Percentiles rank a stretch among this genome's conserved stretches.
Conservation (phyloP, 2,113 vertebrate genomes). For the Thinocorus orbignyianus region DNA sequence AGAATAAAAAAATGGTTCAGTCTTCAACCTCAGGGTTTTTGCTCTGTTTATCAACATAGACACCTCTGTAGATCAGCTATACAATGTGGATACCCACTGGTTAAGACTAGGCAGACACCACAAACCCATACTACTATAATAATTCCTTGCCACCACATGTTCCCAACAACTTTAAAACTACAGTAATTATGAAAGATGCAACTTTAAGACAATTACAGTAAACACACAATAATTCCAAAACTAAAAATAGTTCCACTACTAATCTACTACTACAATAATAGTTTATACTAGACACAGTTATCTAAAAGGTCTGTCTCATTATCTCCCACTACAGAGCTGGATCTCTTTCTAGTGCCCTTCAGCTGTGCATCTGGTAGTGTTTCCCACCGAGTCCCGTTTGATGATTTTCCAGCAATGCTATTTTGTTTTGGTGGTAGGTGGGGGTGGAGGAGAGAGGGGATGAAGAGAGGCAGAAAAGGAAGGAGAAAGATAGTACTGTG, state of each 20-base stretch:
- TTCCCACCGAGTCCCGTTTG: background rate
- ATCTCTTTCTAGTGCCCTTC: background rate
- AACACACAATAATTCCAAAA: background rate
- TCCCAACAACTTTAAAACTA: background rate
- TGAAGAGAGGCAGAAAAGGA: background rate
- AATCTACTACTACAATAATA: background rate
- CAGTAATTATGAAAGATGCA: background rate
- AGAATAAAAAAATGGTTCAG: background rate
- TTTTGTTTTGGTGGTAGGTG: background rate
- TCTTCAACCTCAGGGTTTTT: background rate
- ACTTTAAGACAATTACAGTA: background rate
- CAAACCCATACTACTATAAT: background rate
- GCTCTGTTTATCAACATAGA: background rate
- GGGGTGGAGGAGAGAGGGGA: background rate
- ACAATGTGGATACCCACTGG: background rate
- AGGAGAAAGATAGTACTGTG: background rate
- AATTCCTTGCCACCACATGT: background rate
- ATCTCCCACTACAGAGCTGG: background rate
- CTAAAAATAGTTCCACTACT: background rate
- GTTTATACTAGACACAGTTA: background rate
- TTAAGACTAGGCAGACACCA: background rate
- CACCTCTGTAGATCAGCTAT: background rate
- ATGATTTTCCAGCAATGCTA: background rate
- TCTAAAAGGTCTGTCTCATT: background rate
- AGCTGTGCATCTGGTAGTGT: background rate